Percentiles rank a stretch among this genome's conserved stretches.
Evolutionary conservation across 2,797 vertebrate species (phyloP).

Genomic region (Euthynnus affinis): DNA sequence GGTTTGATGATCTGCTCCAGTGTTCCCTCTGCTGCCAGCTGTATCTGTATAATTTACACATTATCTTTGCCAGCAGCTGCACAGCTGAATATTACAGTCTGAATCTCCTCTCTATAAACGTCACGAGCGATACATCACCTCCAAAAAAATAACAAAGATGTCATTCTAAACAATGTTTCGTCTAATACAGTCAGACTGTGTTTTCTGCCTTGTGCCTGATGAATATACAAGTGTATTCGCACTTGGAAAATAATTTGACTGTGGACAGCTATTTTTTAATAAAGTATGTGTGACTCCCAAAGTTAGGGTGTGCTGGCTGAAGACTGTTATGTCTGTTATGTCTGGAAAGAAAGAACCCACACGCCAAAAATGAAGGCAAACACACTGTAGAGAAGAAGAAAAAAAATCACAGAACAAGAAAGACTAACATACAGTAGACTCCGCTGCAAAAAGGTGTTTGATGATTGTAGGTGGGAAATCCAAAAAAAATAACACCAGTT

Average conservation of each 20-base stretch:
- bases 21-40: not conserved
- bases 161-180: not conserved
- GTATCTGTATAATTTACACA: not conserved
- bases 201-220: not conserved
- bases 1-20: not conserved
- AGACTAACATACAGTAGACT: too few relatives aligned
- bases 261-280: not conserved
- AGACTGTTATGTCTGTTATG: not conserved
- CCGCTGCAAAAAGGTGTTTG: too few relatives aligned
- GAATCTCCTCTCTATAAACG: not conserved
- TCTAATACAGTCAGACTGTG: not conserved
- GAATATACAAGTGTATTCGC: not conserved
- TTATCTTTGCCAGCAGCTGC: not conserved
- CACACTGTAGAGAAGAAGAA: too few relatives aligned
- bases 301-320: not conserved
- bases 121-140: not conserved
- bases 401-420: too few relatives aligned
- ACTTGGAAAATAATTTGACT: not conserved
- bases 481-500: too few relatives aligned
- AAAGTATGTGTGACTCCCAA: not conserved
- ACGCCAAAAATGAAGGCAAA: not conserved
- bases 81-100: not conserved
- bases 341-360: not conserved
- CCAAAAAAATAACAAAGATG: conserved; percentile 2
- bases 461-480: too few relatives aligned